A percentile compares a stretch with the other conserved stretches of the same genome.
phyloP scores from a whole-genome alignment of 2,797 vertebrate species.

The Bovichtus diacanthus region DNA sequence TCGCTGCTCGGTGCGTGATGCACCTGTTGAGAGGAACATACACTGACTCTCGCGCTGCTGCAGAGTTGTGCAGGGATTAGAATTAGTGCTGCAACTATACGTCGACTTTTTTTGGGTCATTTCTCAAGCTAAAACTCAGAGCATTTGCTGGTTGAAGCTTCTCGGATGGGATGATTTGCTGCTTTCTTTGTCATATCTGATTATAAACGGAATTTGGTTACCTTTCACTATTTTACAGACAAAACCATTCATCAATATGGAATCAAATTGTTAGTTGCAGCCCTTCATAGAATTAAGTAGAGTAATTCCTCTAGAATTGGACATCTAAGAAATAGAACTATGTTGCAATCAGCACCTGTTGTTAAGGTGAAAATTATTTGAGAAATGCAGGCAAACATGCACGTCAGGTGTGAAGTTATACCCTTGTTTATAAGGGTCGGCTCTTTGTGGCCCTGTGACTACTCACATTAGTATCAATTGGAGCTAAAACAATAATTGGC shows the following conservation, averaged over 20 bases:
- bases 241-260: too few species aligned
- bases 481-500: too few species aligned
- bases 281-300: not conserved
- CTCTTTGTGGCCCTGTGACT: not conserved
- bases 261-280: too few species aligned
- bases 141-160: too few species aligned
- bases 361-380: not conserved
- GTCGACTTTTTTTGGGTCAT: too few species aligned
- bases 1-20: constrained; percentile 3
- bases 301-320: not conserved
- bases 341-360: not conserved
- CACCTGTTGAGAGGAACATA: constrained; percentile 47
- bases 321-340: not conserved
- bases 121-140: too few species aligned
- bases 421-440: too few species aligned
- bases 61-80: not conserved
- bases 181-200: too few species aligned
- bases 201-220: too few species aligned
- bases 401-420: not conserved
- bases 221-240: too few species aligned
- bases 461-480: not conserved
- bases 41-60: not conserved
- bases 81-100: too few species aligned
- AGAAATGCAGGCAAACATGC: not conserved
- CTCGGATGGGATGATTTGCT: too few species aligned